phyloP scores from a whole-genome alignment of 1,140 invertebrate species.

The Solen grandis region DNA sequence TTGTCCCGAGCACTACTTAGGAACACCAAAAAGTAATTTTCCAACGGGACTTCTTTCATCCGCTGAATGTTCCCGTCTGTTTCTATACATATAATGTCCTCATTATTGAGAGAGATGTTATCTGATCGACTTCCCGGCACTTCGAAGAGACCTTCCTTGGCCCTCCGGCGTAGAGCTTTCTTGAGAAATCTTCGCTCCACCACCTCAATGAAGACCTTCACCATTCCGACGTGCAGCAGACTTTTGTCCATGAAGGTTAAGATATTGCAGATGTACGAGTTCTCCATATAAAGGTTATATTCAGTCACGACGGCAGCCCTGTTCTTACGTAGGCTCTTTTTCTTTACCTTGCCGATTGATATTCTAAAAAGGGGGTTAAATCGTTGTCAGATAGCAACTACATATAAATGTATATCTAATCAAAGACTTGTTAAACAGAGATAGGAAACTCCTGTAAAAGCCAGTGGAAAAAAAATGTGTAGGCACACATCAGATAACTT shows the following conservation, averaged over 20 bases:
- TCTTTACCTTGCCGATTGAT: constrained; percentile 60
- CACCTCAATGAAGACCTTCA: constrained; percentile 60
- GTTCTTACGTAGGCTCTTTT: constrained; percentile 53
- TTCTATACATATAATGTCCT: constrained; percentile 61
- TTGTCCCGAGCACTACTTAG: constrained; percentile 61
- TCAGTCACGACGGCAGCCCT: constrained; percentile 46
- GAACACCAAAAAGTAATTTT: constrained; percentile 62
- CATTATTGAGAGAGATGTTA: constrained; percentile 56
- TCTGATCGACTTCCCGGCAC: constrained; percentile 60
- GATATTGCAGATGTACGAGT: constrained; percentile 58
- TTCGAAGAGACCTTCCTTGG: constrained; percentile 63
- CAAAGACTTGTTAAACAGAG: no score
- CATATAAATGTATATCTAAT: no score
- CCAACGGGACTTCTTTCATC: constrained; percentile 53
- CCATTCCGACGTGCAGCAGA: constrained; percentile 52
- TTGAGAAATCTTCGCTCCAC: constrained; percentile 60
- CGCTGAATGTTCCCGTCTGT: constrained; percentile 62
- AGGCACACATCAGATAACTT: no score
- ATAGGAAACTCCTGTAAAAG: no score
- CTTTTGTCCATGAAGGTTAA: constrained; percentile 61
- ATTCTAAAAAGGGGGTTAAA: constrained; percentile 56
- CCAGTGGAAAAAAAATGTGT: no score
- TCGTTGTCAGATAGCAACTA: not conserved
- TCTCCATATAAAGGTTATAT: constrained; percentile 56
- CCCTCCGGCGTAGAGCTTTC: constrained; percentile 50